phyloP scores from a whole-genome alignment of 2,113 vertebrate genomes.

The Turnix velox region DNA sequence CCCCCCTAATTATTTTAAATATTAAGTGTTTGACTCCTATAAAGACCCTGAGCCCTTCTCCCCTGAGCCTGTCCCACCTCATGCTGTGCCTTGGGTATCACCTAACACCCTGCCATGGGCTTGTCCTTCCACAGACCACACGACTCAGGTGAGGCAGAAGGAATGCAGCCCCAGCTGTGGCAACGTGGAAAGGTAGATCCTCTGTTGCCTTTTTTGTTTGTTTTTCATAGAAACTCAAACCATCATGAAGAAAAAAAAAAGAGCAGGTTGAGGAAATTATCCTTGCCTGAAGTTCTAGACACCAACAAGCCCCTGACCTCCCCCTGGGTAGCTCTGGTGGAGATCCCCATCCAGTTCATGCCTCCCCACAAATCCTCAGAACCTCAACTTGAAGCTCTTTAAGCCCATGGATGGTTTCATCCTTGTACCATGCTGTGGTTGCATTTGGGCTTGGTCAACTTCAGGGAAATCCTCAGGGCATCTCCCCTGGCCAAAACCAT shows the following conservation, averaged over 20 bases:
- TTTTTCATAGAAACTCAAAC: neutral
- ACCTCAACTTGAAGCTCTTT: neutral
- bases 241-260: neutral
- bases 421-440: neutral
- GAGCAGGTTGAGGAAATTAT: neutral
- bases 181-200: neutral
- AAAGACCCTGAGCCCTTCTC: neutral
- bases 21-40: accelerated
- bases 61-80: accelerated
- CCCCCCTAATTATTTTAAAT: neutral
- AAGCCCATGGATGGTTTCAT: neutral
- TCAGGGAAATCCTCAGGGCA: neutral
- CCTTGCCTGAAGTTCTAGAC: neutral
- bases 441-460: neutral
- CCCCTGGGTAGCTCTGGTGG: neutral
- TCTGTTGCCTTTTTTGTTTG: neutral
- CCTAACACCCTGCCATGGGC: too few species aligned
- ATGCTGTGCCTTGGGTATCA: accelerated
- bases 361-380: neutral
- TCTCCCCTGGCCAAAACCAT: neutral
- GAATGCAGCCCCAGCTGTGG: accelerated
- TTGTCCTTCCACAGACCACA: neutral
- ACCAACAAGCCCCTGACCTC: neutral
- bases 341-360: neutral
- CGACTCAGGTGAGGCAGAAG: neutral